Evolutionary conservation across 2,888 invertebrate genomes (phyloP), one percentile per base, ranked within the genome.

Genomic region (Chrysina gloriosa): DNA sequence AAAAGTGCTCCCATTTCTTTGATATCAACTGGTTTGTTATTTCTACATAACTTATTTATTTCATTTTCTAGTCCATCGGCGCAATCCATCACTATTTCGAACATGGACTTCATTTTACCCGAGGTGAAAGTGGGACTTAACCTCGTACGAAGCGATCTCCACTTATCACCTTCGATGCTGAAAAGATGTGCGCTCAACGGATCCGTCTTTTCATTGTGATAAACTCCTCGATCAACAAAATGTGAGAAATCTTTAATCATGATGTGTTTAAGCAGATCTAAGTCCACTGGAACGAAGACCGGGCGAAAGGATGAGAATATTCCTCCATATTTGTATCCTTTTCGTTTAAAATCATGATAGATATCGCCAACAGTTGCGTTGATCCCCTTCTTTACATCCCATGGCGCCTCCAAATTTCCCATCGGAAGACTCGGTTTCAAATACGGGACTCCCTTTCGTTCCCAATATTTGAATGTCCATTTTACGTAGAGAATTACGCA

Each of bases 171-270:
- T 36, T 83, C 82, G 36, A 86, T 75, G 70, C 85, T 82, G 72
- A 90, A 88, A 1, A 90, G 77, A 75, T 87, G 86, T 0, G 83
- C 85, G 0, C 87, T 84, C 19, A 89, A 69, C 0, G 86, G 87
- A 77, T 89, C 88, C 3, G 21, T 31, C 16, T 36, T 50, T 25
- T 64, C 64, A 14, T 64, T 48, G 14, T 48, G 23, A 31, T 34
- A 34, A 2, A 48, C n/a, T 2, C 63, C 63, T 3, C 47, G 27
- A 9, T 48, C 31, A 2, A 48, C 48, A 50, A 63, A 63, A n/a
- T 63, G 42, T 34, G 48, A 50, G 19, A 63, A 63, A 21, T 63
- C 63, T n/a, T 48, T 47, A n/a, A 48, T 48, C 47, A 63, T 47
- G 1, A 63, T 36, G n/a, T 31, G 14, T 25, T 63, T 63, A 6